A percentile compares a stretch with the other conserved stretches of the same genome.
Evolutionary conservation across 2,888 invertebrate species (phyloP).

Genomic region (Gandaritis pyraliata): DNA sequence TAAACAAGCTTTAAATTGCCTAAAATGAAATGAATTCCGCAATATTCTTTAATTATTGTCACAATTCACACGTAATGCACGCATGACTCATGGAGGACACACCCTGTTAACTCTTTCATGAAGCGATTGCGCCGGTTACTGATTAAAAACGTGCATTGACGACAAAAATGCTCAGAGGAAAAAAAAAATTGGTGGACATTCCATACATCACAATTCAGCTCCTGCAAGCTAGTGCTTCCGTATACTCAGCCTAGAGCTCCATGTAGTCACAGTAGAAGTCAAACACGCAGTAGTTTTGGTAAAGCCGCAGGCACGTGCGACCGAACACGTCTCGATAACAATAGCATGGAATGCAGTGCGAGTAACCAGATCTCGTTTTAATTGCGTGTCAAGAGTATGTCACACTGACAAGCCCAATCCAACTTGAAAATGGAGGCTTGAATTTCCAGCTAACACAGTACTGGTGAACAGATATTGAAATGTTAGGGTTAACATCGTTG

Average conservation of each 20-base stretch:
- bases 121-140: too few relatives aligned
- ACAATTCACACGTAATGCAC: neutral
- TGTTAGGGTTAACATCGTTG: neutral
- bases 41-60: neutral
- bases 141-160: too few relatives aligned
- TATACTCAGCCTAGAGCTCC: too few relatives aligned
- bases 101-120: too few relatives aligned
- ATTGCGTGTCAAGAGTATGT: constrained; percentile 39
- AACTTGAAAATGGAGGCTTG: constrained; percentile 25
- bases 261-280: neutral
- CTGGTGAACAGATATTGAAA: constrained; percentile 1
- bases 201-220: too few relatives aligned
- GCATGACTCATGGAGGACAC: too few relatives aligned
- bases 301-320: constrained; percentile 34
- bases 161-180: too few relatives aligned
- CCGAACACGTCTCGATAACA: constrained; percentile 48
- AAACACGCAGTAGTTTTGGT: neutral
- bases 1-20: constrained; percentile 27
- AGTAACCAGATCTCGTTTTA: constrained; percentile 42
- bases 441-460: constrained; percentile 16
- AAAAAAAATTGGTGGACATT: too few relatives aligned
- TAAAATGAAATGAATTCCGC: constrained; percentile 16
- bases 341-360: constrained; percentile 58
- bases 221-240: too few relatives aligned
- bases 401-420: constrained; percentile 26